Evolutionary conservation across 1,140 invertebrate species (phyloP).

Genomic region (Anoplophora glabripennis): DNA sequence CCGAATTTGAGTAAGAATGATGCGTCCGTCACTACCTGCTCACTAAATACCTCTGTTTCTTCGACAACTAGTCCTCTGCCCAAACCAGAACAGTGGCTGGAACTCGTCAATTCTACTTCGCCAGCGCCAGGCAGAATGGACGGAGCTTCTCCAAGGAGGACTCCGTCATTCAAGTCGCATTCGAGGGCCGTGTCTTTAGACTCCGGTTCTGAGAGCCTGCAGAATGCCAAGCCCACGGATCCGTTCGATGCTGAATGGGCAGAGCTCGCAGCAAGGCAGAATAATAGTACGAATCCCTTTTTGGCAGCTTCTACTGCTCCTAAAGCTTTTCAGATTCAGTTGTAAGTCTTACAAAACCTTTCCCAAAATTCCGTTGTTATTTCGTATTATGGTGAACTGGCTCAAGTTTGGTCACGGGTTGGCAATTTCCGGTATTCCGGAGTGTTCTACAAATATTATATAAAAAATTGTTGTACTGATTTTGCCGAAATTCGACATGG

Average conservation of each 20-base stretch:
- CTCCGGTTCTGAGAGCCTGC: constrained; percentile 48
- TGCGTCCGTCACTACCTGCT: constrained; percentile 23
- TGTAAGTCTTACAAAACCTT: constrained; percentile 48
- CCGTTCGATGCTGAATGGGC: constrained; percentile 89
- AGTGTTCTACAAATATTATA: constrained; percentile 15
- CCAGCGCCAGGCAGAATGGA: constrained; percentile 44
- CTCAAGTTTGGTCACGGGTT: not conserved
- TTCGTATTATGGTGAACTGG: not conserved
- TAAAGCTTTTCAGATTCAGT: constrained; percentile 65
- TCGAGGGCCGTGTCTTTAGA: constrained; percentile 60
- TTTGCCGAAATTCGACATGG: not conserved
- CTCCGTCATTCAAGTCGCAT: constrained; percentile 58
- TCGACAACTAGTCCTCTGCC: constrained; percentile 54
- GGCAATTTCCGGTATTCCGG: not conserved
- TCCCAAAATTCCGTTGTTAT: not conserved
- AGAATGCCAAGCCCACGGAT: constrained; percentile 54
- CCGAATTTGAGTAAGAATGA: constrained; percentile 36
- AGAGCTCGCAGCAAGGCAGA: constrained; percentile 49
- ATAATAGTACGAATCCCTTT: constrained; percentile 54
- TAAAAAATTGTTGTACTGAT: not conserved
- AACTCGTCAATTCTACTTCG: constrained; percentile 60
- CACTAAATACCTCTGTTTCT: constrained; percentile 23
- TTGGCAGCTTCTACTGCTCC: constrained; percentile 54
- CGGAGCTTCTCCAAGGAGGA: constrained; percentile 49
- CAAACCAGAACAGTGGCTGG: constrained; percentile 74